These are phyloP conservation scores for Bungarus multicinctus DNA, from an alignment of 2,113 vertebrate genomes.

Conservation along the genomic window DNA sequence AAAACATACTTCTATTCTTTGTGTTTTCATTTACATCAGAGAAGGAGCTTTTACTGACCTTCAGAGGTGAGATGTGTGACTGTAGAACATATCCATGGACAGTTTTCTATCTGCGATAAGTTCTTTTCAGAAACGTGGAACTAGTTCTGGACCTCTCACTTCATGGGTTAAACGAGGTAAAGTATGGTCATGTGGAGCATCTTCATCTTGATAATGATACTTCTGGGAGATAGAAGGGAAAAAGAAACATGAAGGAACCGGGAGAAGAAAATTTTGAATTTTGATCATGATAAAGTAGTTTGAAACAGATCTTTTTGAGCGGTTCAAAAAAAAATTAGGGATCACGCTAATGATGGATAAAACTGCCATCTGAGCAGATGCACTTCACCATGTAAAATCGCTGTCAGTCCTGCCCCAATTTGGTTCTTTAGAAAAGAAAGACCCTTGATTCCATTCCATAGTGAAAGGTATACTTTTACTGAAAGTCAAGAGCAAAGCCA, in stretches of 20 bases:
- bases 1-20: not conserved
- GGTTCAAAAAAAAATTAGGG: no score
- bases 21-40: no score
- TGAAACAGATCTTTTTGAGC: not conserved
- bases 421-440: no score
- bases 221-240: conserved; percentile 65
- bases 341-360: not conserved
- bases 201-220: conserved; percentile 95
- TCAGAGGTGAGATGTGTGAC: conserved; percentile 94
- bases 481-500: no score
- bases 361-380: no score
- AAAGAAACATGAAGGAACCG: conserved; percentile 3
- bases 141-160: conserved; percentile 88
- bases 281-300: no score
- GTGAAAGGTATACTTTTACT: no score
- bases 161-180: conserved; percentile 89
- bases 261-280: not conserved
- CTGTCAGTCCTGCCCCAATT: no score
- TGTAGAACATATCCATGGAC: conserved; percentile 95
- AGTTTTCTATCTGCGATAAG: conserved; percentile 94
- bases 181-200: conserved; percentile 84
- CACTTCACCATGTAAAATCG: no score
- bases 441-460: no score
- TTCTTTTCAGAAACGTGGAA: conserved; percentile 97
- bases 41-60: conserved; percentile 73